These are phyloP conservation scores for Ischnura elegans DNA, from an alignment of 2,888 invertebrate genomes.

Conservation along the genomic window DNA sequence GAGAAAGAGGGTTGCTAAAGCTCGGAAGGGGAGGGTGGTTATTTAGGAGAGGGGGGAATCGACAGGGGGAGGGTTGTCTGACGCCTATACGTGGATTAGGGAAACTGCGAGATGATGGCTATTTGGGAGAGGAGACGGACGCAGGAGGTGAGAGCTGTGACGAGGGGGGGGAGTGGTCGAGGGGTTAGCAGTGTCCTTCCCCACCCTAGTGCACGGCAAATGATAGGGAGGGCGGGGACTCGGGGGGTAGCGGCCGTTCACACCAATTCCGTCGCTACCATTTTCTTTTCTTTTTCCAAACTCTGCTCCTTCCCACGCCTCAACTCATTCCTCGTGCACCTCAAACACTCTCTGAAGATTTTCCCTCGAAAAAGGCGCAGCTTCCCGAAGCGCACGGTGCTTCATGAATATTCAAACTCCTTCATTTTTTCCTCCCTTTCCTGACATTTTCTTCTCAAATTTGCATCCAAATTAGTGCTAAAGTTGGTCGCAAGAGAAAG, in stretches of 20 bases:
- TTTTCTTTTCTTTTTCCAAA: not conserved
- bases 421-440: not conserved
- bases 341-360: not conserved
- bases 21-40: not conserved
- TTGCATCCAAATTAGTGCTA: not conserved
- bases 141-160: not conserved
- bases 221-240: not conserved
- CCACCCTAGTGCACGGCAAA: not conserved
- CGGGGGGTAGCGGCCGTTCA: not conserved
- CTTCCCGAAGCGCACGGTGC: not conserved
- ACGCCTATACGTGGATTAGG: not conserved
- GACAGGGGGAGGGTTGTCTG: too few species aligned
- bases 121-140: not conserved
- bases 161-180: not conserved
- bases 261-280: not conserved
- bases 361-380: not conserved
- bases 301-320: not conserved
- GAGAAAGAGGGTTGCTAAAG: not conserved
- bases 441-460: not conserved
- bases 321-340: not conserved
- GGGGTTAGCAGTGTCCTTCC: too few species aligned
- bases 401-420: too few species aligned
- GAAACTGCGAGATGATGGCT: not conserved
- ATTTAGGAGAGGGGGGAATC: not conserved
- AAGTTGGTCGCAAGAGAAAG: too few species aligned